Conservation (phyloP, 2,797 vertebrate species). For the Sandelia bainsii region DNA sequence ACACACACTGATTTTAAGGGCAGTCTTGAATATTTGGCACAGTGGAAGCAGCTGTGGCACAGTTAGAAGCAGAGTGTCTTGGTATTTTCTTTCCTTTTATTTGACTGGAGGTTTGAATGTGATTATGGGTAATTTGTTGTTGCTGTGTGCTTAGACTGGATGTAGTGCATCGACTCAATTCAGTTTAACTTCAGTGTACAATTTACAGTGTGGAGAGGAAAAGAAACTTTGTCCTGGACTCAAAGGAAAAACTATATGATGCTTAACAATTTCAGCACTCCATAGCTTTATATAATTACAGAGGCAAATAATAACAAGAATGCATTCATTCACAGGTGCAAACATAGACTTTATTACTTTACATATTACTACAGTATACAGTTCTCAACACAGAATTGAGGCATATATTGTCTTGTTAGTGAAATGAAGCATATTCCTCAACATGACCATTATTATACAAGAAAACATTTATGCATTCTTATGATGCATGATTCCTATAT, state of each 20-base stretch:
- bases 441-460: conserved; percentile 27
- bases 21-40: conserved; percentile 19
- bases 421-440: conserved; percentile 52
- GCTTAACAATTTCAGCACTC: conserved; percentile 30
- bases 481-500: conserved; percentile 19
- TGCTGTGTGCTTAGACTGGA: conserved; percentile 24
- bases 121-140: conserved; percentile 34
- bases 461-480: conserved; percentile 26
- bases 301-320: conserved; percentile 35
- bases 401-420: conserved; percentile 33
- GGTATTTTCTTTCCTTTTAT: conserved; percentile 36
- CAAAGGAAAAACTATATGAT: conserved; percentile 38
- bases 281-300: conserved; percentile 28
- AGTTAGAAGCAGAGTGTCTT: background rate
- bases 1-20: conserved; percentile 28
- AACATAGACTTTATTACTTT: conserved; percentile 27
- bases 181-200: conserved; percentile 40
- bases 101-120: conserved; percentile 33
- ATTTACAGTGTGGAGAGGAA: conserved; percentile 28
- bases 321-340: conserved; percentile 42
- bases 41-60: conserved; percentile 19
- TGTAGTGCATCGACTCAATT: conserved; percentile 29
- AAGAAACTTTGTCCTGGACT: conserved; percentile 38
- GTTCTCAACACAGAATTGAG: conserved; percentile 23
- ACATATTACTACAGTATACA: conserved; percentile 1